Base-by-base conservation (phyloP, 2,888 invertebrate species). In the Cephalotes varians region DNA sequence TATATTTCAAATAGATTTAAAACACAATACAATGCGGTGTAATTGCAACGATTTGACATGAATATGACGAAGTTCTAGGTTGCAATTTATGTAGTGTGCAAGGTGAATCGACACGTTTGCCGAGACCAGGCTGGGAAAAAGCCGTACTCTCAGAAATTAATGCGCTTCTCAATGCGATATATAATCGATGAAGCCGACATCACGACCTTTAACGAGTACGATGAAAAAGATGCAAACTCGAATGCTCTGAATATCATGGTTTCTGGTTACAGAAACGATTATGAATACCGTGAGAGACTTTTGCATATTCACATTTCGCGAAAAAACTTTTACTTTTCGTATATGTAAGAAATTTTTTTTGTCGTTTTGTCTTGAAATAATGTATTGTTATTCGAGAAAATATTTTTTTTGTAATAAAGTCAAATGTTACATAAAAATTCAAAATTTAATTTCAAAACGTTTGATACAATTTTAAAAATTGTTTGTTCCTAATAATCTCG, bases 111-210 rank as follows among this genome's bases (percentile, higher is more conserved):
- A 73, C 31, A 31, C 31, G 28, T 44, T 47, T 51, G 40, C 54
- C 67, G 54, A 67, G 76, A 73, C n/a, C 60, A 21, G 44, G 44
- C 12, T 88, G 88, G 86, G 88, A 88, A 88, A 88, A 88, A 86
- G 83, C 81, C 83, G 81, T 69, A 88, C 86, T 88, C 88, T 86
- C 86, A 86, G 88, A 82, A 84, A 88, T 88, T 88, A 88, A 88
- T 88, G 88, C 81, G 83, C 85, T 88, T 86, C 86, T 77, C 83
- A 76, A 21, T 58, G 49, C 62, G 25, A 71, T 67, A 73, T 65
- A 73, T 69, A 72, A 82, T 84, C 81, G 86, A 83, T 74, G 80
- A 79, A 79, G 73, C 47, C 65, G 54, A 44, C 72, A 81, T 81
- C 85, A 69, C 34, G 82, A 88, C 88, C 88, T 88, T 88, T 88